Evolutionary conservation across 2,113 vertebrate species (phyloP).

Genomic region (Micromys minutus): DNA sequence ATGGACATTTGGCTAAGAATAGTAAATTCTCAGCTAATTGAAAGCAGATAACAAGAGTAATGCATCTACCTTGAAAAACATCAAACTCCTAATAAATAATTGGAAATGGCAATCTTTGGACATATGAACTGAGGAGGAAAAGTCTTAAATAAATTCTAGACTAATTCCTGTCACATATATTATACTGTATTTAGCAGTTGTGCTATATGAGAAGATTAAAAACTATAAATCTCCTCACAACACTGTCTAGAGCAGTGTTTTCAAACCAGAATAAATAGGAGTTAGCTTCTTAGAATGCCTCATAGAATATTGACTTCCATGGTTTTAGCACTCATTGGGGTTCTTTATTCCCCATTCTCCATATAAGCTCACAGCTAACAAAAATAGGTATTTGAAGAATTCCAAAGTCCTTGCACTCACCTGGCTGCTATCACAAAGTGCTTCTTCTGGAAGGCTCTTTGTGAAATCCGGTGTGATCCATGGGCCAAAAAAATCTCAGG

Average conservation of each 20-base stretch:
- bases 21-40: constrained; percentile 89
- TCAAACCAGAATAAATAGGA: constrained; percentile 76
- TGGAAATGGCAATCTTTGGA: constrained; percentile 84
- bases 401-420: not conserved
- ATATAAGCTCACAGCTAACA: constrained; percentile 34
- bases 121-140: constrained; percentile 82
- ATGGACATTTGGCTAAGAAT: constrained; percentile 87
- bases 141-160: constrained; percentile 82
- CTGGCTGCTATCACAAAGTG: not conserved
- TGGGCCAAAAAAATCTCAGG: not conserved
- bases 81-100: constrained; percentile 88
- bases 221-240: constrained; percentile 82
- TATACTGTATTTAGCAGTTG: constrained; percentile 80
- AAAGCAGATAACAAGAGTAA: constrained; percentile 89
- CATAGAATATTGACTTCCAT: constrained; percentile 44
- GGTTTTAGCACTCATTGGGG: not conserved
- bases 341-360: not conserved
- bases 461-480: not conserved
- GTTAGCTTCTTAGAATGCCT: constrained; percentile 43
- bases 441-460: constrained; percentile 16
- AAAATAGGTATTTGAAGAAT: constrained; percentile 37
- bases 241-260: constrained; percentile 64
- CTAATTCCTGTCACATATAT: constrained; percentile 85
- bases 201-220: constrained; percentile 83
- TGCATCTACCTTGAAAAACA: constrained; percentile 88